Evolutionary conservation across 1,140 invertebrate genomes (phyloP).

Genomic region (Drosophila mojavensis): DNA sequence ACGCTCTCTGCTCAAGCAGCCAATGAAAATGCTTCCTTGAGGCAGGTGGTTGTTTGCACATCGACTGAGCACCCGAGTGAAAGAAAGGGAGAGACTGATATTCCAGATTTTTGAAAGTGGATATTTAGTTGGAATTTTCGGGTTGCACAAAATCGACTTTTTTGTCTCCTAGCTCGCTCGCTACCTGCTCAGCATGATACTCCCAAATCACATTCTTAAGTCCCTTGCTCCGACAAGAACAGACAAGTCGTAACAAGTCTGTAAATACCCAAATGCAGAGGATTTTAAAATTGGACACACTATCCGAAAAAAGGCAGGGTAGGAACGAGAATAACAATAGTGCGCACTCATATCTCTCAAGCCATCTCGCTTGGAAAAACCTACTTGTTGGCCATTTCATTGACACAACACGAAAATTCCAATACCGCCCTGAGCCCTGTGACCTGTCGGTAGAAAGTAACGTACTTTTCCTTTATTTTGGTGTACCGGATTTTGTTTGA

Average conservation of each 20-base stretch:
- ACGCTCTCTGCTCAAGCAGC: slow-evolving; percentile 18
- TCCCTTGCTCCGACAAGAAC: slow-evolving; percentile 43
- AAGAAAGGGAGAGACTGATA: slow-evolving; percentile 7
- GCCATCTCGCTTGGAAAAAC: slow-evolving; percentile 69
- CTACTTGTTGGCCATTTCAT: slow-evolving; percentile 74
- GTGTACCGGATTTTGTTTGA: slow-evolving; percentile 47
- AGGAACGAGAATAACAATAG: slow-evolving; percentile 59
- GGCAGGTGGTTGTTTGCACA: slow-evolving; percentile 77
- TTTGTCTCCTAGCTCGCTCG: slow-evolving; percentile 18
- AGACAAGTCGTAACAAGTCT: slow-evolving; percentile 68
- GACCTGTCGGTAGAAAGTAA: slow-evolving; percentile 72
- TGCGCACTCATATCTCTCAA: slow-evolving; percentile 49
- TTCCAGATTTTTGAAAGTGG: slow-evolving; percentile 44
- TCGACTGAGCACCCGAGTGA: slow-evolving; percentile 6
- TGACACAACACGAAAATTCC: slow-evolving; percentile 51
- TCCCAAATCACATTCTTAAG: slow-evolving; percentile 52
- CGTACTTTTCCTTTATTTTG: slow-evolving; percentile 54
- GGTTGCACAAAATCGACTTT: slow-evolving; percentile 19
- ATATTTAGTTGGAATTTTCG: slow-evolving; percentile 43
- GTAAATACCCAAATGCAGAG: slow-evolving; percentile 45
- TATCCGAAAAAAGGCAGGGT: slow-evolving; percentile 55
- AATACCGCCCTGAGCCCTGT: slow-evolving; percentile 26
- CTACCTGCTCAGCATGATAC: slow-evolving; percentile 55
- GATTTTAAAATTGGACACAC: slow-evolving; percentile 77
- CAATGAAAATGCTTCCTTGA: slow-evolving; percentile 54